Evolutionary conservation across 2,113 vertebrate species (phyloP), one percentile per base, ranked within the genome.

Genomic region (Rhea pennata): DNA sequence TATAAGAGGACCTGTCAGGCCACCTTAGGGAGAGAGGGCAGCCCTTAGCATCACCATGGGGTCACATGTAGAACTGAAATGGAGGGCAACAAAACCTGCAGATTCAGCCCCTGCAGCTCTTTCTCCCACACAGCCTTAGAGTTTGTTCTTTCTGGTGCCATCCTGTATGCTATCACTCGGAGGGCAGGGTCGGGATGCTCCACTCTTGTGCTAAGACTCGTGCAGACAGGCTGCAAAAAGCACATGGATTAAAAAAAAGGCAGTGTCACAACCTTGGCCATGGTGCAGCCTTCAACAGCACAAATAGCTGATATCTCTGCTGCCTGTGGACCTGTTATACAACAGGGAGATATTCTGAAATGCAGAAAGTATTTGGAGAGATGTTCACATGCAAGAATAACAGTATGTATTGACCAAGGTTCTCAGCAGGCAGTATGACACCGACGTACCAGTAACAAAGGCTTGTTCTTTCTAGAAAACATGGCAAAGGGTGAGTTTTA

Each of bases 151-250:
- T 7, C 62, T 62, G 50, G 24, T 20, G 46, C 10, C 40, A 71
- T 15, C 14, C 3, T 67, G 5, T 44, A 10, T 10, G 20, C 12
- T 72, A 5, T 33, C 2, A 6, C 14, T 42, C 56, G n/a, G 26
- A 31, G 59, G 53, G 21, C 53, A 89, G 23, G 39, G 33, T 39
- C 10, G 73, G 0, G 0, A 29, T 70, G 39, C 4, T 15, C 6
- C n/a, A n/a, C 3, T 84, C 40, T 50, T 50, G 16, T 22, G 20
- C 58, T 80, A 91, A 72, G 26, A 88, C 10, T 33, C 58, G 19
- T 54, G 29, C 56, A 78, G 61, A 46, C 3, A 13, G 4, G 2
- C 23, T 51, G 5, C 26, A 59, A 87, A 81, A 84, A 59, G 2
- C 9, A 71, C 12, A 13, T 24, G 15, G 2, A 58, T 90, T 80